phyloP scores from a whole-genome alignment of 2,797 vertebrate genomes.

The Tenualosa thibaudeaui region DNA sequence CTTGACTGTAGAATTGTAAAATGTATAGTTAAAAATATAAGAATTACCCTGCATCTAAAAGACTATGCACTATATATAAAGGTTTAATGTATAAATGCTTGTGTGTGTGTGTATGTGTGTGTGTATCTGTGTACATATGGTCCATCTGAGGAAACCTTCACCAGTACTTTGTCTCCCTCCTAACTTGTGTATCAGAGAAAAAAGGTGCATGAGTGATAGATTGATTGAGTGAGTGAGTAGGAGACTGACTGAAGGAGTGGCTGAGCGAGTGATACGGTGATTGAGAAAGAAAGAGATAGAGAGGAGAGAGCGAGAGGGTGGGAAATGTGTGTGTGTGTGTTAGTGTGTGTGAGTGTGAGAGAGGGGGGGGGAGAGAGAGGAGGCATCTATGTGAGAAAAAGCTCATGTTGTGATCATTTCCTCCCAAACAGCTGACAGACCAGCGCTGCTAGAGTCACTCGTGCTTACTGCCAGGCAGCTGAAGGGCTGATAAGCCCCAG shows the following conservation, averaged over 20 bases:
- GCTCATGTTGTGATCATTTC: conserved; percentile 7
- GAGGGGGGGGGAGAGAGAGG: neutral
- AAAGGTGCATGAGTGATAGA: neutral
- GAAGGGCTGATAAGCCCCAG: neutral
- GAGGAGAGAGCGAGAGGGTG: neutral
- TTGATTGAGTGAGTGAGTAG: too few species aligned
- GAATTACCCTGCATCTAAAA: too few species aligned
- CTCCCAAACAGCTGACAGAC: conserved; percentile 10
- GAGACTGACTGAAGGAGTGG: too few species aligned
- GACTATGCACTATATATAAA: too few species aligned
- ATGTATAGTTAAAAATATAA: too few species aligned
- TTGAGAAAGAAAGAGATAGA: neutral
- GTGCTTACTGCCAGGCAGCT: neutral
- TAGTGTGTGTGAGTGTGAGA: neutral
- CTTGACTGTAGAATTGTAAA: too few species aligned
- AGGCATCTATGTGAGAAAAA: neutral
- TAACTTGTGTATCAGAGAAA: neutral
- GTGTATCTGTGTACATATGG: neutral
- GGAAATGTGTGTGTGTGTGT: neutral
- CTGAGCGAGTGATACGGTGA: neutral
- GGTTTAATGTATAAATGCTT: too few species aligned
- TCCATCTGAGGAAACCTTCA: too few species aligned
- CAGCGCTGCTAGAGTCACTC: neutral
- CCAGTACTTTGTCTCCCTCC: neutral
- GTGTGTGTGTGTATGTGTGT: neutral